phyloP scores from a whole-genome alignment of 2,888 invertebrate species.

The Ophonus ardosiacus region DNA sequence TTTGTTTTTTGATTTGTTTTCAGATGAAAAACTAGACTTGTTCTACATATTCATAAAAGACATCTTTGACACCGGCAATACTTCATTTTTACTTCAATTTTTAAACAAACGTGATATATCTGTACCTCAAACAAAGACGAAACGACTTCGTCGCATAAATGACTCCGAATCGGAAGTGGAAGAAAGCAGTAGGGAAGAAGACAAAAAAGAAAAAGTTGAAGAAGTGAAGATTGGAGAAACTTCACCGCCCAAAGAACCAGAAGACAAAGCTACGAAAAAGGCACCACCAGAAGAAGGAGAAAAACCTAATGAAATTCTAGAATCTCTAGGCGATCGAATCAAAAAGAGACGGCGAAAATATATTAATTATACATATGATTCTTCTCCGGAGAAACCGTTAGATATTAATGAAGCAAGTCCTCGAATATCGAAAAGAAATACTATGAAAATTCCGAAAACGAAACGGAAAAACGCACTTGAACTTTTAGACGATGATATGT shows the following conservation, averaged over 20 bases:
- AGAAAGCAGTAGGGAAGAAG: constrained; percentile 67
- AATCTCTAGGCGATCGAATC: constrained; percentile 65
- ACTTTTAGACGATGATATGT: constrained; percentile 84
- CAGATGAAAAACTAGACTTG: constrained; percentile 70
- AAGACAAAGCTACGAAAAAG: constrained; percentile 56
- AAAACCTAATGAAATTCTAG: constrained; percentile 57
- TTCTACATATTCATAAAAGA: constrained; percentile 71
- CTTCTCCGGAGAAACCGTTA: constrained; percentile 59
- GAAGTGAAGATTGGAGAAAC: constrained; percentile 56
- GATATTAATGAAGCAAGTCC: constrained; percentile 50
- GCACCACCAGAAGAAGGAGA: constrained; percentile 50
- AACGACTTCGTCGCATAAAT: constrained; percentile 79
- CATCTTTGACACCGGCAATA: constrained; percentile 70
- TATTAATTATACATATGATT: constrained; percentile 27
- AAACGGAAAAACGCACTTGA: constrained; percentile 78
- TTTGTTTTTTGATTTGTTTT: constrained; percentile 21
- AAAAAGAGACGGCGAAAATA: constrained; percentile 65
- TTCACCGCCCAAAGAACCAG: neutral
- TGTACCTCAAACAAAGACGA: constrained; percentile 77
- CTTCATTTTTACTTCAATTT: constrained; percentile 72
- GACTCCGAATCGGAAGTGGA: constrained; percentile 77
- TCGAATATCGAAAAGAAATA: neutral
- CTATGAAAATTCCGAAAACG: constrained; percentile 67
- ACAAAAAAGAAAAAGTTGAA: constrained; percentile 56
- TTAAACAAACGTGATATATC: constrained; percentile 75